Evolutionary conservation across 2,888 invertebrate species (phyloP), one percentile per base, ranked within the genome.

Genomic region (Drosophila limbata): DNA sequence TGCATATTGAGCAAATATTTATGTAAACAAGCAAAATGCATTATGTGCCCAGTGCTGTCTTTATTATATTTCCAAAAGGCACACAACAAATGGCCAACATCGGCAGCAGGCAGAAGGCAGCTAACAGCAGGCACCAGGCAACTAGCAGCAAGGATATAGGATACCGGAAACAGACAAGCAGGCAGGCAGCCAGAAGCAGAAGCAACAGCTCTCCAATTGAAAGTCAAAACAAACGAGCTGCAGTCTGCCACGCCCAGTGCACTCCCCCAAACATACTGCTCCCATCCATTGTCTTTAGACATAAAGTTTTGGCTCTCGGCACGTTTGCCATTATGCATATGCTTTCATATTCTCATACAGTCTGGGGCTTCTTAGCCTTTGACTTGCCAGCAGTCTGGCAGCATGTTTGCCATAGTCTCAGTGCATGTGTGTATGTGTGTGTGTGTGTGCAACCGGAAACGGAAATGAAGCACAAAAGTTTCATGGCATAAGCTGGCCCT

Each of bases 401-500:
- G 48, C 52, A 70, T 57, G 39, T 53, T 15, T 62, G 42, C 31
- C 31, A 42, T 28, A 5, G 37, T 28, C 28, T 28, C 28, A 28
- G 28, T 28, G 28, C 28, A 28, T 42, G 42, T 62, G 25, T 53
- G 60, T 57, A 31, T 45, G 37, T 50, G 28, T 62, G 62, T 69
- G 48, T 67, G 56, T 78, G 62, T 69, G 69, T 73, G 81, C 73
- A 73, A 72, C 53, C 76, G 85, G 84, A 87, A 87, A 70, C 82
- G 85, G 89, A 87, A 85, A 87, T 89, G 81, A 89, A 87, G 77
- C 88, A 79, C 84, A 84, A 87, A 89, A 89, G 81, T 85, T 89
- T 59, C 77, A 73, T 63, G 67, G 72, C 73, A 77, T 69, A 82
- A 79, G 77, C 72, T 67, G 52, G 69, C 73, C 47, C 60, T 61